These are phyloP conservation scores for Zelleria hepariella DNA, from an alignment of 2,888 invertebrate genomes.

Conservation along the genomic window DNA sequence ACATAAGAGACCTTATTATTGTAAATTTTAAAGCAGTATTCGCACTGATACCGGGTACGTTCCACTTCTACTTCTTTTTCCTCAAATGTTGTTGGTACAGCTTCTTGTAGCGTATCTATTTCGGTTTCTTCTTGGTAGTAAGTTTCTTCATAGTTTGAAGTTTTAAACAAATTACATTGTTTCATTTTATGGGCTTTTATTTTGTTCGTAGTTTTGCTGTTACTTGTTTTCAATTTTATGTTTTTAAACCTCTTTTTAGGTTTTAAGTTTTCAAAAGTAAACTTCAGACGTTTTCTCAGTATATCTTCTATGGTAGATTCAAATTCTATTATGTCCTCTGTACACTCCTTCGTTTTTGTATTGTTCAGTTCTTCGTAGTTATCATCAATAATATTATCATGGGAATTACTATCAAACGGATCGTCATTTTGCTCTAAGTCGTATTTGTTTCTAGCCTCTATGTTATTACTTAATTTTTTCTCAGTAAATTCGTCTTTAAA, in stretches of 20 bases:
- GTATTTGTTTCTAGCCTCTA: constrained; percentile 2
- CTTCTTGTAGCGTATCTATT: constrained; percentile 10
- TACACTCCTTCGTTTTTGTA: not conserved
- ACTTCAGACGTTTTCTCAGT: not conserved
- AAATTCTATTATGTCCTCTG: constrained; percentile 11
- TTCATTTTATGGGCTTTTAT: constrained; percentile 17
- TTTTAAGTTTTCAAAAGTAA: not conserved
- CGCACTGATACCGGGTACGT: constrained; percentile 49
- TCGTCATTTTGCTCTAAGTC: not conserved
- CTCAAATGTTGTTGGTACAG: constrained; percentile 8
- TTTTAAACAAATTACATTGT: not conserved
- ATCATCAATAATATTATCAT: no score
- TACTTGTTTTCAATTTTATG: constrained; percentile 2
- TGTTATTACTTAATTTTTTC: not conserved
- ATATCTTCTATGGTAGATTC: constrained; percentile 18
- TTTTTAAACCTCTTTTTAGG: not conserved
- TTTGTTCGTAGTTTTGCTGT: constrained; percentile 13
- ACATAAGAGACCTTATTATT: constrained; percentile 50
- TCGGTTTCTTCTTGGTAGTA: constrained; percentile 18
- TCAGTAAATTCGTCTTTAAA: no score
- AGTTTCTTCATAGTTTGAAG: constrained; percentile 14
- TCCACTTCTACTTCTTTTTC: constrained; percentile 21
- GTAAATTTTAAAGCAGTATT: constrained; percentile 53
- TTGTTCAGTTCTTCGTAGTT: not conserved
- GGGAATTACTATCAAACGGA: not conserved